Evolutionary conservation across 37 sponge, comb jelly and placozoan genomes (phyloP).

Genomic region (Spongia lamella): DNA sequence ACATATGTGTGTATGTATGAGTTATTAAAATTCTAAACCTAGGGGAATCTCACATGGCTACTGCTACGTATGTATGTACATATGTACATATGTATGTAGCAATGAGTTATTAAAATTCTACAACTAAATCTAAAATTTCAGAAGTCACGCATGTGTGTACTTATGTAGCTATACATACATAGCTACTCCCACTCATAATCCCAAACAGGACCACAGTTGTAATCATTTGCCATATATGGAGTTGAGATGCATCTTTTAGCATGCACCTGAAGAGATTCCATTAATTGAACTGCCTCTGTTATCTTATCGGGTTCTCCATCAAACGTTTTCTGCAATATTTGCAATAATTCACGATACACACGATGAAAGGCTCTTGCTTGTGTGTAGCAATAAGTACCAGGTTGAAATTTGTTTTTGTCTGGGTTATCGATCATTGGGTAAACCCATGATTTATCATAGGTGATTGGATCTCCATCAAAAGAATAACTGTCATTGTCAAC

Average conservation of each 20-base stretch:
- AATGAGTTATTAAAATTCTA: no score
- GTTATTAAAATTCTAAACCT: no score
- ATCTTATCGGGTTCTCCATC: slow-evolving; percentile 10
- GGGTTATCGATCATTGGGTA: slow-evolving; percentile 69
- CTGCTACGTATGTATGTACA: no score
- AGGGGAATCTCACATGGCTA: no score
- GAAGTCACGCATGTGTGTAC: no score
- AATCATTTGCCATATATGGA: not conserved
- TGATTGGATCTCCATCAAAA: slow-evolving; percentile 21
- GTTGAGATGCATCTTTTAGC: slow-evolving; percentile 48
- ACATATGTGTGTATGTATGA: no score
- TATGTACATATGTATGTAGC: no score
- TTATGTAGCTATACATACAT: no score
- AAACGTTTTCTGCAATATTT: slow-evolving; percentile 36
- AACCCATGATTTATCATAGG: slow-evolving; percentile 33
- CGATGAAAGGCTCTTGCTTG: slow-evolving; percentile 43
- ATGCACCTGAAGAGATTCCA: slow-evolving; percentile 61
- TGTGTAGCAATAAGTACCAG: slow-evolving; percentile 11
- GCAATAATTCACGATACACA: slow-evolving; percentile 24
- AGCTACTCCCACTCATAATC: slow-evolving; percentile 54
- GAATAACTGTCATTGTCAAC: slow-evolving; percentile 10
- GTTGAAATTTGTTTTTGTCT: not conserved
- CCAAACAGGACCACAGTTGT: slow-evolving; percentile 65
- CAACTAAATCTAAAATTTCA: no score
- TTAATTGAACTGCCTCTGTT: slow-evolving; percentile 28